Conservation (phyloP, 2,797 vertebrate species). For the Alca torda region DNA sequence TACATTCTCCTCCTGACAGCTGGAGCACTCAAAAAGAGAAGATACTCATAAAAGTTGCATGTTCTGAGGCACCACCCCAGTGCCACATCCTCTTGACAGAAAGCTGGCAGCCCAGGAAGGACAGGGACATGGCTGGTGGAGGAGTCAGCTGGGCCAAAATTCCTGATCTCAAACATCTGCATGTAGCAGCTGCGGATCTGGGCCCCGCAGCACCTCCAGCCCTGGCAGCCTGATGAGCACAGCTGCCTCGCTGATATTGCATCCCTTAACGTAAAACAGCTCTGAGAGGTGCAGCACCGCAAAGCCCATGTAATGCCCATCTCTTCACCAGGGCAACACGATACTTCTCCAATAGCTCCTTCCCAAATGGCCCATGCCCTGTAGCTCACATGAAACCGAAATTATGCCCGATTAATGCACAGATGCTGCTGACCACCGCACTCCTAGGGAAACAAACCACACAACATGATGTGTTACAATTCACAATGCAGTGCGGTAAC, state of each 20-base stretch:
- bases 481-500: rapidly evolving
- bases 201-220: neutral
- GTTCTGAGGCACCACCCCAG: neutral
- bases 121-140: neutral
- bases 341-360: neutral
- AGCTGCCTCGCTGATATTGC: neutral
- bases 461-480: rapidly evolving
- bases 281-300: neutral
- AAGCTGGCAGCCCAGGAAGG: neutral
- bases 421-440: neutral
- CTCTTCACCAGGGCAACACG: neutral
- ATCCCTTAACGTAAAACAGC: neutral
- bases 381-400: neutral
- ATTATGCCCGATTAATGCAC: neutral
- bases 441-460: neutral
- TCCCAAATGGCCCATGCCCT: neutral
- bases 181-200: neutral
- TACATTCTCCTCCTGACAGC: neutral
- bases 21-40: neutral
- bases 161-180: neutral
- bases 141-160: neutral
- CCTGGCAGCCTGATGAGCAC: neutral
- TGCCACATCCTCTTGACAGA: neutral
- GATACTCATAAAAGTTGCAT: neutral
- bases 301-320: neutral